A percentile compares a stretch with the other conserved stretches of the same genome.
phyloP scores from a whole-genome alignment of 2,888 invertebrate species.

The Anthrax anthrax region DNA sequence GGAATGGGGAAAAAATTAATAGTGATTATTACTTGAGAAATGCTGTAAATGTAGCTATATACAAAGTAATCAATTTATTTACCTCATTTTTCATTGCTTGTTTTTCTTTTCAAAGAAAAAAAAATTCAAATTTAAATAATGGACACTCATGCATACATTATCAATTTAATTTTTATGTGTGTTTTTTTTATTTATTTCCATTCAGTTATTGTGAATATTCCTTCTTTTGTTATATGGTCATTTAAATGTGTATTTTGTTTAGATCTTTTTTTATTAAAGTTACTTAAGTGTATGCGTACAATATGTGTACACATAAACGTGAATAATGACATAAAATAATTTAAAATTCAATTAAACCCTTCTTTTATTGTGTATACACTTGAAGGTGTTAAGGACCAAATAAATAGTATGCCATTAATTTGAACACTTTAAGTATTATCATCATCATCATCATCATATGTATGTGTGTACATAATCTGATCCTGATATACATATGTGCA shows the following conservation, averaged over 20 bases:
- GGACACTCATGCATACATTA: background rate
- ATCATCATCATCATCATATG: too few relatives aligned
- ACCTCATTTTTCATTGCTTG: background rate
- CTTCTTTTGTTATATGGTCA: background rate
- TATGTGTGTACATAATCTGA: too few relatives aligned
- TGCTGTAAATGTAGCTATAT: background rate
- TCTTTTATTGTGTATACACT: background rate
- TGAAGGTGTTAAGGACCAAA: background rate
- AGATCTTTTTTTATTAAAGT: background rate
- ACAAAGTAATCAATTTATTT: background rate
- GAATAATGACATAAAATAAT: slow-evolving; percentile 8
- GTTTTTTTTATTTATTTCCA: too few relatives aligned
- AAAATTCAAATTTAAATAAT: background rate
- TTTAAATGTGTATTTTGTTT: background rate
- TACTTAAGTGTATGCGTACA: background rate
- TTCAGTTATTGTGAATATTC: too few relatives aligned
- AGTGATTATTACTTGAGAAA: slow-evolving; percentile 4
- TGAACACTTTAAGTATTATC: slow-evolving; percentile 1
- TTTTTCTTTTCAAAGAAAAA: background rate
- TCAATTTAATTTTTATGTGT: background rate
- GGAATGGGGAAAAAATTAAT: too few relatives aligned
- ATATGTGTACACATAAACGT: slow-evolving; percentile 1
- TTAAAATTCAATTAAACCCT: slow-evolving; percentile 8
- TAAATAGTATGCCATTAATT: background rate
- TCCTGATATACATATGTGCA: too few relatives aligned